Conservation (phyloP, 2,888 invertebrate genomes). For the Hololepta plana region DNA sequence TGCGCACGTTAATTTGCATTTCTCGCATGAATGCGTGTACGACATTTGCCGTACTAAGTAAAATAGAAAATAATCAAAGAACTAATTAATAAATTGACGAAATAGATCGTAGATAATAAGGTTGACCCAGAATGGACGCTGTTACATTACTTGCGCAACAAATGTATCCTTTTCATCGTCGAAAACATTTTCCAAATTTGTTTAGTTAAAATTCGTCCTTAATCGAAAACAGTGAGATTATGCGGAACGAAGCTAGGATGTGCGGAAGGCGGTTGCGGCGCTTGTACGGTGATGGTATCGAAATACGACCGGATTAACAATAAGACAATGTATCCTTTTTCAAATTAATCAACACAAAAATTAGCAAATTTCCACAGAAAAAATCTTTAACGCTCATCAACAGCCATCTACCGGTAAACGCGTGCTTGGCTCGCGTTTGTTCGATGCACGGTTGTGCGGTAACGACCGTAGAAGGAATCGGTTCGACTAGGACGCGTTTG, state of each 20-base stretch:
- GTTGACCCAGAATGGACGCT: conserved; percentile 76
- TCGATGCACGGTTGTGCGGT: conserved; percentile 76
- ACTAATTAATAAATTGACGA: conserved; percentile 5
- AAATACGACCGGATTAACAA: conserved; percentile 39
- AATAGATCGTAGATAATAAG: conserved; percentile 47
- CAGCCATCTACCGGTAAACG: conserved; percentile 71
- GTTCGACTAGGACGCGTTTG: conserved; percentile 55
- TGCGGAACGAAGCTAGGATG: conserved; percentile 89
- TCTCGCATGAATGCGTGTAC: too few relatives aligned
- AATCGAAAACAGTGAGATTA: conserved; percentile 36
- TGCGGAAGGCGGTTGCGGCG: conserved; percentile 89
- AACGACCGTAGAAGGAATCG: conserved; percentile 87
- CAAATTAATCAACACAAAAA: too few relatives aligned
- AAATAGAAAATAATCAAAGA: too few relatives aligned
- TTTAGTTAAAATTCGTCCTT: too few relatives aligned
- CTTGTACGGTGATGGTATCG: conserved; percentile 88
- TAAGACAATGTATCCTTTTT: conserved; percentile 33
- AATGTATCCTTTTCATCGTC: conserved; percentile 45
- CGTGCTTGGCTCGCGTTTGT: conserved; percentile 77
- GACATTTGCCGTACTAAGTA: too few relatives aligned
- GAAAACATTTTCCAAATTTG: too few relatives aligned
- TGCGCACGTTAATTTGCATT: too few relatives aligned
- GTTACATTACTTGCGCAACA: conserved; percentile 62
- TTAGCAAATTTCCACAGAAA: too few relatives aligned
- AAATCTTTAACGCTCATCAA: conserved; percentile 1